Conservation (phyloP, 1,140 invertebrate species). For the Drosophila nannoptera region DNA sequence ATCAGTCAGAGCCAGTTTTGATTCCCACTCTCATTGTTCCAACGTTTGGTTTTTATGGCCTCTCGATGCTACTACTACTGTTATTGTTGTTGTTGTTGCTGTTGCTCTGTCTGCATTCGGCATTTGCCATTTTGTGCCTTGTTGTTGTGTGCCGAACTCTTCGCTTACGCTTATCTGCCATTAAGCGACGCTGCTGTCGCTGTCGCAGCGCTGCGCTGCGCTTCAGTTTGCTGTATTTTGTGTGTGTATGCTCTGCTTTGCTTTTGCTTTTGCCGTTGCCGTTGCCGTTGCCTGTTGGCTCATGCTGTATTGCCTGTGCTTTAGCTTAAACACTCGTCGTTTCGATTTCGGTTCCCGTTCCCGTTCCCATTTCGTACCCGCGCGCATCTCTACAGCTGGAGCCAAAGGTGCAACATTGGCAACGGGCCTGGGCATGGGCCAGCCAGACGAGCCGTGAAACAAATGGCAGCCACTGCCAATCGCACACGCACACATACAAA, state of each 20-base stretch:
- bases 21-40: constrained; percentile 46
- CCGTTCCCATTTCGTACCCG: constrained; percentile 44
- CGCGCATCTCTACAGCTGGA: constrained; percentile 42
- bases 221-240: constrained; percentile 13
- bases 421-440: constrained; percentile 28
- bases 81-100: constrained; percentile 21
- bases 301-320: not conserved
- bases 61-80: constrained; percentile 20
- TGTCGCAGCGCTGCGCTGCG: constrained; percentile 30
- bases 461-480: constrained; percentile 33
- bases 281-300: not conserved
- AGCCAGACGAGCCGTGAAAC: constrained; percentile 33
- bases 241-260: constrained; percentile 9
- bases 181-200: constrained; percentile 30
- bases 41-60: constrained; percentile 44
- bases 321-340: constrained; percentile 27
- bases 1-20: constrained; percentile 53
- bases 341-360: constrained; percentile 52
- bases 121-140: constrained; percentile 42
- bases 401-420: constrained; percentile 66
- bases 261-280: not conserved
- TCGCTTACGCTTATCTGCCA: constrained; percentile 38
- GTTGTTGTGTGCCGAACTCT: constrained; percentile 26
- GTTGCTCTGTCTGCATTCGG: constrained; percentile 46
- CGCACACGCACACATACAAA: not conserved